phyloP scores from a whole-genome alignment of 2,113 vertebrate genomes.

The Saiga tatarica region DNA sequence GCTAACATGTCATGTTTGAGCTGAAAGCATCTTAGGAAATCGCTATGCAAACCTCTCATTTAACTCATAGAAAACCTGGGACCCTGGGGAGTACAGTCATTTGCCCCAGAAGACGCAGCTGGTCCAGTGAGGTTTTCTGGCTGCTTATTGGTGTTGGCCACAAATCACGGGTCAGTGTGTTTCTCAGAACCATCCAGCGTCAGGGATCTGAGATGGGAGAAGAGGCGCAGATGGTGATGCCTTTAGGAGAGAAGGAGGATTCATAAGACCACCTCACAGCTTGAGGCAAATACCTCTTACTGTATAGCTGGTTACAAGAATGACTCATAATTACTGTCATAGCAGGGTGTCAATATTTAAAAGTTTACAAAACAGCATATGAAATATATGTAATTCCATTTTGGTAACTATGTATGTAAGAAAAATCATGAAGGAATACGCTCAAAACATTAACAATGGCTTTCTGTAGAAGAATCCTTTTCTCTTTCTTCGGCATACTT shows the following conservation, averaged over 20 bases:
- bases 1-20: background rate
- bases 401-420: background rate
- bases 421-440: background rate
- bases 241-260: background rate
- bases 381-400: background rate
- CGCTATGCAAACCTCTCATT: background rate
- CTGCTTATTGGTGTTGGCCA: background rate
- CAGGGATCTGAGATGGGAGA: background rate
- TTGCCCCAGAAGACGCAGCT: conserved; percentile 21
- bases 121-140: background rate
- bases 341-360: background rate
- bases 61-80: background rate
- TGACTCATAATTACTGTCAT: background rate
- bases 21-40: background rate
- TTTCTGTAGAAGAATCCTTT: background rate
- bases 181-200: background rate
- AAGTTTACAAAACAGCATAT: background rate
- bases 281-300: background rate
- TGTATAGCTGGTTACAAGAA: background rate
- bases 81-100: background rate
- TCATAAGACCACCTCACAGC: background rate
- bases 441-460: background rate
- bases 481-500: background rate
- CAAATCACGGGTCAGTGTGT: background rate
- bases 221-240: background rate